Evolutionary conservation across 2,113 vertebrate species (phyloP), one percentile per base, ranked within the genome.

Genomic region (Caretta caretta): DNA sequence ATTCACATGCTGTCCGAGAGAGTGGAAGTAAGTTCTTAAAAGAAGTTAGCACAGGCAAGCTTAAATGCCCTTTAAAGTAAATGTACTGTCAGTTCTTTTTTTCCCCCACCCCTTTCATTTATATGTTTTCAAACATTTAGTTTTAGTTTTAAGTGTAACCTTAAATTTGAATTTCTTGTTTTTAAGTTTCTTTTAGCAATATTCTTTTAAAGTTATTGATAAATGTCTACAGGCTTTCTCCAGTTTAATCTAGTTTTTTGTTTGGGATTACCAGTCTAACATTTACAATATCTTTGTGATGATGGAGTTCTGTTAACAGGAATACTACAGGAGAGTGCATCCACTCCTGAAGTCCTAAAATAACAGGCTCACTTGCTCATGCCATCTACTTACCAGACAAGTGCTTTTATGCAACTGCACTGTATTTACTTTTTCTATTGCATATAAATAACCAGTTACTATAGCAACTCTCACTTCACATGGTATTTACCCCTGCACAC

Each of bases 371-470:
- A 12, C 84, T 93, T 86, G 65, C 69, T 94, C 42, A 6, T 10
- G 80, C 49, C 89, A 0, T 0, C 80, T 92, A 86, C 83, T 93
- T 72, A 72, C 35, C n/a, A 62, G 20, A 46, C 53, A 69, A 57
- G 46, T 80, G 94, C 84, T 91, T 38, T 85, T 56, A 16, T 90
- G 89, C 80, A 88, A 59, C 86, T 81, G 38, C 65, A 51, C n/a
- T 42, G 72, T 95, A 75, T 95, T 94, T 96, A 88, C 79, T 94
- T 87, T 72, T 93, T 25, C 89, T 95, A 2, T 80, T 91, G 86
- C 81, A 80, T n/a, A 38, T 24, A 97, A 59, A 79, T 76, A 92
- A 48, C 82, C 89, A 81, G 89, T 88, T 85, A 51, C 83, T 46
- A 0, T 1, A 83, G 86, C 65, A 85, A 56, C 62, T 83, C 86